A percentile compares a stretch with the other conserved stretches of the same genome.
phyloP scores from a whole-genome alignment of 1,140 invertebrate genomes.

The Drosophila biarmipes region DNA sequence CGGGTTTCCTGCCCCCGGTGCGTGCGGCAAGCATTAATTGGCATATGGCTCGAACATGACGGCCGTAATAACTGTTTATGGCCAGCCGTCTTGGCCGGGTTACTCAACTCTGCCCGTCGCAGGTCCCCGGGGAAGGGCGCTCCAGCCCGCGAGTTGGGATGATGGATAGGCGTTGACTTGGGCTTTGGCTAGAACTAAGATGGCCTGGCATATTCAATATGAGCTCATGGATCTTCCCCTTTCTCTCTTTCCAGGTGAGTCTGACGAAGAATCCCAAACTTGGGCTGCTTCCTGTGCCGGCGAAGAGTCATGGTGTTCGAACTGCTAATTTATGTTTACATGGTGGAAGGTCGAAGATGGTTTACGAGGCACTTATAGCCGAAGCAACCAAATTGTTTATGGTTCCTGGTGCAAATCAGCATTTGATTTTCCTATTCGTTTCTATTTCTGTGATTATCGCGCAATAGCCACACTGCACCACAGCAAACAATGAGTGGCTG shows the following conservation, averaged over 20 bases:
- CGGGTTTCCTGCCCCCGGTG: conserved; percentile 33
- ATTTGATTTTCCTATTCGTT: conserved; percentile 5
- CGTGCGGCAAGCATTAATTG: conserved; percentile 66
- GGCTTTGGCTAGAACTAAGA: background rate
- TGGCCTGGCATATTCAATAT: background rate
- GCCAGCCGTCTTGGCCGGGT: conserved; percentile 13
- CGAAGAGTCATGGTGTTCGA: background rate
- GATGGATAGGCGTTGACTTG: conserved; percentile 5
- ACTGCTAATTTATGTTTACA: conserved; percentile 15
- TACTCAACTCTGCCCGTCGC: conserved; percentile 5
- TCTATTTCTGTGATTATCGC: conserved; percentile 42
- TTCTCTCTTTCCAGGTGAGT: conserved; percentile 57
- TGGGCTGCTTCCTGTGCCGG: background rate
- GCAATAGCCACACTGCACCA: conserved; percentile 26
- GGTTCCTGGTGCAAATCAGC: conserved; percentile 16
- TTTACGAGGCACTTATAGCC: conserved; percentile 37
- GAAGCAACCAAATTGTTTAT: conserved; percentile 14
- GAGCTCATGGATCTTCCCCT: background rate
- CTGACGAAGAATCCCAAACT: background rate
- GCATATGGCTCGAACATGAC: conserved; percentile 26
- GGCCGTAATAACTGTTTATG: conserved; percentile 62
- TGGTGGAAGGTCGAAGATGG: conserved; percentile 1
- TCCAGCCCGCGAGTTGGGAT: background rate
- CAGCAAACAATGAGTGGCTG: conserved; percentile 17
- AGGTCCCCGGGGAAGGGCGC: conserved; percentile 2